These are phyloP conservation scores for Hirtodrosophila alboralis DNA, from an alignment of 2,888 invertebrate genomes.

Conservation along the genomic window DNA sequence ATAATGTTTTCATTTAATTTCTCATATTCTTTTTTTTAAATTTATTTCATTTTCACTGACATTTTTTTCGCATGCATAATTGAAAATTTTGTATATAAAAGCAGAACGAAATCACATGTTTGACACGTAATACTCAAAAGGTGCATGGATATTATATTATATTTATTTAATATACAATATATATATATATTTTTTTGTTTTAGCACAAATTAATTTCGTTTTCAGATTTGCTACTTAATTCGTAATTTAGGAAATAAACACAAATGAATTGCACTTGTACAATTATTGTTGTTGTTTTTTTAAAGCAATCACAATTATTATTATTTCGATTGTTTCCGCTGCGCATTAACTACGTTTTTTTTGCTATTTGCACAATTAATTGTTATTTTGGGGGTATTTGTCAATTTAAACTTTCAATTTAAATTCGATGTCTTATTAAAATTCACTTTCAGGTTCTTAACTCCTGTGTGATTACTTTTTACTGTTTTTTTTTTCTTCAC, in stretches of 20 bases:
- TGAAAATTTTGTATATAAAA: slow-evolving; percentile 24
- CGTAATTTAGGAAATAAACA: slow-evolving; percentile 3
- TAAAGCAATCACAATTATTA: slow-evolving; percentile 12
- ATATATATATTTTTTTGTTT: no score
- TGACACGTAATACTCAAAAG: slow-evolving; percentile 29
- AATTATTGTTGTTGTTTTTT: slow-evolving; percentile 28
- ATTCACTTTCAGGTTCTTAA: no score
- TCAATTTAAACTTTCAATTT: slow-evolving; percentile 20
- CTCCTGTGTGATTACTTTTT: slow-evolving; percentile 22
- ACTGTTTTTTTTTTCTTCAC: slow-evolving; percentile 29
- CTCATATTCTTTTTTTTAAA: background rate
- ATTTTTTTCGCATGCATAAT: slow-evolving; percentile 35
- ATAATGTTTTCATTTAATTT: slow-evolving; percentile 25
- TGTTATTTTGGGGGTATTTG: slow-evolving; percentile 11
- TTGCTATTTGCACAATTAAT: slow-evolving; percentile 50
- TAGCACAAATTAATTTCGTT: slow-evolving; percentile 21
- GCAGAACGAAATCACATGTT: slow-evolving; percentile 47
- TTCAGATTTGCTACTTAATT: slow-evolving; percentile 5
- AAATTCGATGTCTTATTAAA: slow-evolving; percentile 16
- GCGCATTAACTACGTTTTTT: slow-evolving; percentile 26
- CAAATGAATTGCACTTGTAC: slow-evolving; percentile 31
- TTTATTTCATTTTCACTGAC: slow-evolving; percentile 40
- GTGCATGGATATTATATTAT: slow-evolving; percentile 4
- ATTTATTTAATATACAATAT: no score
- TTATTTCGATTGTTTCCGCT: slow-evolving; percentile 14